A percentile compares a stretch with the other conserved stretches of the same genome.
Evolutionary conservation across 1,140 invertebrate genomes (phyloP).

Genomic region (Heliconius eleuchia): DNA sequence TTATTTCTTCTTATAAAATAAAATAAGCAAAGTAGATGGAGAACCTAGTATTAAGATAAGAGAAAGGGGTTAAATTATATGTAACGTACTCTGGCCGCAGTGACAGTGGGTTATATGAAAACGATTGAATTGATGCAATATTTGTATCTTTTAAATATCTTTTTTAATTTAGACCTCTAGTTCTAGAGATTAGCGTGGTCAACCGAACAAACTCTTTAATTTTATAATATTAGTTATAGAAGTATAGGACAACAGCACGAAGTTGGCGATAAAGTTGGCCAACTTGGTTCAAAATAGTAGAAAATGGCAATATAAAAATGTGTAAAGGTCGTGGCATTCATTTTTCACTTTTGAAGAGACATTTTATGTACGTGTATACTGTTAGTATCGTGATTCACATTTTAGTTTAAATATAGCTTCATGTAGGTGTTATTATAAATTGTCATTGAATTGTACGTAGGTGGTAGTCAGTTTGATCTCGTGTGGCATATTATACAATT

Average conservation of each 20-base stretch:
- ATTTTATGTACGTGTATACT: not conserved
- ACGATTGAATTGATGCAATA: too few species aligned
- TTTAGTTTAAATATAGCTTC: not conserved
- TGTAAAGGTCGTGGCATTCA: constrained; percentile 3
- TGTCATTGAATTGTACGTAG: not conserved
- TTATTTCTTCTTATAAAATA: too few species aligned
- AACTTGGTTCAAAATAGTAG: not conserved
- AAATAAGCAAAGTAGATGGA: too few species aligned
- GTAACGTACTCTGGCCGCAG: too few species aligned
- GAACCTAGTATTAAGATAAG: too few species aligned
- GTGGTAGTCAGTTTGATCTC: not conserved
- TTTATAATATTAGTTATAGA: too few species aligned
- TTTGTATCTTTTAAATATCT: too few species aligned
- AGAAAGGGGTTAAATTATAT: too few species aligned
- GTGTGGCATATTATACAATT: not conserved
- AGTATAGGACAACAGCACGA: not conserved
- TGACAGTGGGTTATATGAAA: too few species aligned
- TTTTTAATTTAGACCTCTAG: too few species aligned
- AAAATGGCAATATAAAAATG: not conserved
- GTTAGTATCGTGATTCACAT: not conserved
- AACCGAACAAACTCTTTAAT: too few species aligned
- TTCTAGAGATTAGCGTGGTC: too few species aligned
- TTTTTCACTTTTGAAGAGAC: not conserved
- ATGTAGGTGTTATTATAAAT: not conserved
- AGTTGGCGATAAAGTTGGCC: not conserved